Percentiles rank a stretch among this genome's conserved stretches.
phyloP scores from a whole-genome alignment of 2,888 invertebrate species.

The Torymus auratus region DNA sequence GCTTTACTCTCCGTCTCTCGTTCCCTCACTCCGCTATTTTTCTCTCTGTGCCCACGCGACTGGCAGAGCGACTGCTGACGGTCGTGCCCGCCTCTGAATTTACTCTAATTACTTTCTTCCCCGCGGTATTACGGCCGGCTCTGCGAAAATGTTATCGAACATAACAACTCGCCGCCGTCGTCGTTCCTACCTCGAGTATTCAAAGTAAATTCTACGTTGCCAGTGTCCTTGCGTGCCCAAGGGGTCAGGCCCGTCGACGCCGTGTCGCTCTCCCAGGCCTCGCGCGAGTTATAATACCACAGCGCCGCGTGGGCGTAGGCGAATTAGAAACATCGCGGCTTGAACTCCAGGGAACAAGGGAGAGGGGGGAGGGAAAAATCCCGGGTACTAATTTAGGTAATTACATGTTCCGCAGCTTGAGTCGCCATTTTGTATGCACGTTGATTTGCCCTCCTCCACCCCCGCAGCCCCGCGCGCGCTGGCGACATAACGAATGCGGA shows the following conservation, averaged over 20 bases:
- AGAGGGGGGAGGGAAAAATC: conserved; percentile 12
- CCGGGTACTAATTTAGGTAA: conserved; percentile 59
- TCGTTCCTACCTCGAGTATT: background rate
- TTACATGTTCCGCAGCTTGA: conserved; percentile 56
- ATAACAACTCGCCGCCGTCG: conserved; percentile 62
- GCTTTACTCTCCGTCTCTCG: background rate
- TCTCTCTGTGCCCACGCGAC: conserved; percentile 19
- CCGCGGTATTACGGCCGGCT: conserved; percentile 58
- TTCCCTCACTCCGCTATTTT: conserved; percentile 66
- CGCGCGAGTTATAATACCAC: no score
- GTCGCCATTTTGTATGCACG: conserved; percentile 47
- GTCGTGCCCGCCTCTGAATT: conserved; percentile 72
- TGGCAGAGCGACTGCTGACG: conserved; percentile 58
- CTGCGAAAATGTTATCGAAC: conserved; percentile 73
- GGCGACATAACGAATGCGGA: conserved; percentile 58
- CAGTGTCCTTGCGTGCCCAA: no score
- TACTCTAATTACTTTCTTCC: conserved; percentile 73
- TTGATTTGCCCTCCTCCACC: conserved; percentile 37
- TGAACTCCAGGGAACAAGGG: background rate
- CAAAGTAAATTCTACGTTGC: background rate
- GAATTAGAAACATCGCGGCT: no score
- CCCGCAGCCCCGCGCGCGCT: background rate
- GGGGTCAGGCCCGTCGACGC: no score
- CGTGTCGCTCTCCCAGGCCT: no score
- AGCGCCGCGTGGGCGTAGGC: no score